phyloP scores from a whole-genome alignment of 2,888 invertebrate genomes.

The Labia minor region DNA sequence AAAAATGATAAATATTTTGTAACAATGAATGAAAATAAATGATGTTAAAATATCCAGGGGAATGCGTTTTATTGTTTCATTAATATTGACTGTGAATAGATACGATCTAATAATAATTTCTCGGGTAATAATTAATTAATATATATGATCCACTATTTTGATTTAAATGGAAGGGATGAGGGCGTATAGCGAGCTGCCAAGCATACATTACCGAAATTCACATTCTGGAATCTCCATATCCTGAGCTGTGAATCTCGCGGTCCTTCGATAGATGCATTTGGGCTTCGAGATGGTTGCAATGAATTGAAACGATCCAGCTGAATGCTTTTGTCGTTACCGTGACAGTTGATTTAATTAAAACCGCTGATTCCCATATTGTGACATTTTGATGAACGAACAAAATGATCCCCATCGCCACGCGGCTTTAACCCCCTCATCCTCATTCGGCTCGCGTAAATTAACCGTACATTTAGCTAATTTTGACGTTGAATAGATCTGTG shows the following conservation, averaged over 20 bases:
- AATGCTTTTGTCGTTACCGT: slow-evolving; percentile 2
- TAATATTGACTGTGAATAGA: no score
- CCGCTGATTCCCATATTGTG: slow-evolving; percentile 13
- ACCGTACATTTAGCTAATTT: slow-evolving; percentile 7
- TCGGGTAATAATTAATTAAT: no score
- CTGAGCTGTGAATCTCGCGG: not conserved
- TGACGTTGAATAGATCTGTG: not conserved
- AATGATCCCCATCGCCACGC: not conserved
- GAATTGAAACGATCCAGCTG: slow-evolving; percentile 6
- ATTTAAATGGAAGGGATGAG: no score
- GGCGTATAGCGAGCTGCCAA: no score
- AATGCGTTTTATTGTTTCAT: no score
- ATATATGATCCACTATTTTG: no score
- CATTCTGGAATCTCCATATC: not conserved
- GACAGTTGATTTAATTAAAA: slow-evolving; percentile 8
- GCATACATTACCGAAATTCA: no score
- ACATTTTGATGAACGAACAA: slow-evolving; percentile 8
- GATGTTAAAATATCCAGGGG: no score
- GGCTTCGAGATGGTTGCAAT: not conserved
- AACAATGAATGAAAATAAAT: no score
- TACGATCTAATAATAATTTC: no score
- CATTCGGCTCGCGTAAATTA: not conserved
- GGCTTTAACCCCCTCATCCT: no score
- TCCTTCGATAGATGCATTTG: not conserved
- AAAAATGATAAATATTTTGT: no score